Evolutionary conservation across 2,113 vertebrate genomes (phyloP).

Genomic region (Hymenochirus boettgeri): DNA sequence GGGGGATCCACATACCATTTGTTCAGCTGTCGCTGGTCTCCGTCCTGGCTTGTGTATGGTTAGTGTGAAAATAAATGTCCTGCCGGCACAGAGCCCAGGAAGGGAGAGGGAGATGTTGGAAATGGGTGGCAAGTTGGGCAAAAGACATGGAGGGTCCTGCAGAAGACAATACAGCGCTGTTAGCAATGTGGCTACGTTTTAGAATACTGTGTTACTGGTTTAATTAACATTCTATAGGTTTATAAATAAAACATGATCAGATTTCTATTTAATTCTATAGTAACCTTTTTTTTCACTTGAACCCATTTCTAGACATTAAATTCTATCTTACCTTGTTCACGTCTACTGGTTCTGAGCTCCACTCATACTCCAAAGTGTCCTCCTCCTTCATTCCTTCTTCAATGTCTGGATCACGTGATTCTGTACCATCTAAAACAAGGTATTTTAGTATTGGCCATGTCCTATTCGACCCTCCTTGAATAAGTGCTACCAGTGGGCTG

Average conservation of each 20-base stretch:
- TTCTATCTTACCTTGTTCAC: slow-evolving; percentile 44
- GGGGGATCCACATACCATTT: slow-evolving; percentile 58
- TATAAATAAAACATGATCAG: no score
- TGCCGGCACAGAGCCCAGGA: slow-evolving; percentile 42
- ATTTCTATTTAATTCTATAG: no score
- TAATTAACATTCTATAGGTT: no score
- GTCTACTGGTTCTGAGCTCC: slow-evolving; percentile 48
- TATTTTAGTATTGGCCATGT: slow-evolving; percentile 56
- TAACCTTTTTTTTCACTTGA: no score
- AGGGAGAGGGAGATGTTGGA: slow-evolving; percentile 46
- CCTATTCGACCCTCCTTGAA: slow-evolving; percentile 63
- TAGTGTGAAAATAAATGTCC: slow-evolving; percentile 56
- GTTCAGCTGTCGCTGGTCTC: slow-evolving; percentile 49
- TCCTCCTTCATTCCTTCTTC: slow-evolving; percentile 39
- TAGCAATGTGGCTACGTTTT: not conserved
- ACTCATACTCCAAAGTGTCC: slow-evolving; percentile 53
- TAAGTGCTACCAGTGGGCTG: slow-evolving; percentile 58
- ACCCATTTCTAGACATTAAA: no score
- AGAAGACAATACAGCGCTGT: not conserved
- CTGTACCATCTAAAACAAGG: slow-evolving; percentile 62
- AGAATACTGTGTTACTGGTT: no score
- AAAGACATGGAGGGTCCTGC: slow-evolving; percentile 2
- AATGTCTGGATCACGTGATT: slow-evolving; percentile 63
- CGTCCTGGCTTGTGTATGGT: slow-evolving; percentile 57
- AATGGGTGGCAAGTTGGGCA: slow-evolving; percentile 12